phyloP scores from a whole-genome alignment of 2,113 vertebrate genomes.

The Ramphastos sulfuratus region DNA sequence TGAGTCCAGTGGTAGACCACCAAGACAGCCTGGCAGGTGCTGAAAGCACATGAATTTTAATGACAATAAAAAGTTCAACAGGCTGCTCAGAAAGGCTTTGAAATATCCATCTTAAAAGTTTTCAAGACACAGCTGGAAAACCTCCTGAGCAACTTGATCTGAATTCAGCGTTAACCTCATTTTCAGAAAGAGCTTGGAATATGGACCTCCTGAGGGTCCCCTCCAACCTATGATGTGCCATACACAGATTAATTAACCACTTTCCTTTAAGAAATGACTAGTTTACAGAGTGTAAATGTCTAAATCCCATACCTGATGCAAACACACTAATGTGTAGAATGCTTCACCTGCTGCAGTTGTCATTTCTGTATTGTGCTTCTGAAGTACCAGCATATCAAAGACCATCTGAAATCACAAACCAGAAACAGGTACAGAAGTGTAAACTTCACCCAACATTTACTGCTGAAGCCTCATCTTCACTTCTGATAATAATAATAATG shows the following conservation, averaged over 20 bases:
- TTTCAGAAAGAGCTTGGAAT: neutral
- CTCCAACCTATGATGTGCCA: neutral
- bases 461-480: neutral
- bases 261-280: neutral
- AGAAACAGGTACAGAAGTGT: neutral
- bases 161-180: neutral
- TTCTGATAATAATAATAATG: neutral
- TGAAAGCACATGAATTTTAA: neutral
- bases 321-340: conserved; percentile 96
- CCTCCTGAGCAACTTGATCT: neutral
- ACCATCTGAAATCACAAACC: conserved; percentile 84
- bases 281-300: neutral
- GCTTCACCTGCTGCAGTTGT: conserved; percentile 96
- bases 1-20: neutral
- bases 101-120: neutral
- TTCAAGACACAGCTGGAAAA: neutral
- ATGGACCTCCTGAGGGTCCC: neutral
- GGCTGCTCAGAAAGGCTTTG: neutral
- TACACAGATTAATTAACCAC: neutral
- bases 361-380: conserved; percentile 98
- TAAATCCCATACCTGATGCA: conserved; percentile 84
- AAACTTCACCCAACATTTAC: neutral
- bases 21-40: neutral
- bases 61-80: neutral
- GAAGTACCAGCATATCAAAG: conserved; percentile 98